These are phyloP conservation scores for Odobenus rosmarus DNA, from an alignment of 2,113 vertebrate genomes.

Conservation along the genomic window DNA sequence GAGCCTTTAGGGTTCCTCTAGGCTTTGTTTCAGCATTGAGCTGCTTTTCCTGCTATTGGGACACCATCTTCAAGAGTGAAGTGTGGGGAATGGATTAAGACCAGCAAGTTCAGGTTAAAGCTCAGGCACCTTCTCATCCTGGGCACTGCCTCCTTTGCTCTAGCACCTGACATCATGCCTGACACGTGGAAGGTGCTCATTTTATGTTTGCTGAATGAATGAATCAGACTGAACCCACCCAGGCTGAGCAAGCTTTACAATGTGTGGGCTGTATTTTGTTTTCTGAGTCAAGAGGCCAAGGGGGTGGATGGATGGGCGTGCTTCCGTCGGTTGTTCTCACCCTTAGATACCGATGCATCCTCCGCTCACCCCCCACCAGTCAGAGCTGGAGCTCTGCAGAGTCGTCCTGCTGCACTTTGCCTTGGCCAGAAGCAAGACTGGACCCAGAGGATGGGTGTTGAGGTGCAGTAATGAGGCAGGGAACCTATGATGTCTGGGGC, in stretches of 20 bases:
- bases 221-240: conserved; percentile 54
- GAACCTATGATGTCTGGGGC: background rate
- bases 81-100: background rate
- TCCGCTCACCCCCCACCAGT: background rate
- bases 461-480: background rate
- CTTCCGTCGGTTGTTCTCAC: background rate
- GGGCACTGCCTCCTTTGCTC: background rate
- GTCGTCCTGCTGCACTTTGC: background rate
- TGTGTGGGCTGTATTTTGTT: conserved; percentile 53
- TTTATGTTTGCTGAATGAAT: conserved; percentile 58
- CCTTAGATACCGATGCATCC: background rate
- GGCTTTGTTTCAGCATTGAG: background rate
- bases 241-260: background rate
- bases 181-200: background rate
- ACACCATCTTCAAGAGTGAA: background rate
- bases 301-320: background rate
- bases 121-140: background rate
- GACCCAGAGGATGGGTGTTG: background rate
- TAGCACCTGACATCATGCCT: background rate
- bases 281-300: conserved; percentile 63
- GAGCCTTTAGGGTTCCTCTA: background rate
- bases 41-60: background rate
- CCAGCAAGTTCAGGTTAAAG: background rate
- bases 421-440: background rate
- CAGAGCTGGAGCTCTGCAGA: background rate